Evolutionary conservation across 2,797 vertebrate genomes (phyloP).

Genomic region (Sylvia borin): DNA sequence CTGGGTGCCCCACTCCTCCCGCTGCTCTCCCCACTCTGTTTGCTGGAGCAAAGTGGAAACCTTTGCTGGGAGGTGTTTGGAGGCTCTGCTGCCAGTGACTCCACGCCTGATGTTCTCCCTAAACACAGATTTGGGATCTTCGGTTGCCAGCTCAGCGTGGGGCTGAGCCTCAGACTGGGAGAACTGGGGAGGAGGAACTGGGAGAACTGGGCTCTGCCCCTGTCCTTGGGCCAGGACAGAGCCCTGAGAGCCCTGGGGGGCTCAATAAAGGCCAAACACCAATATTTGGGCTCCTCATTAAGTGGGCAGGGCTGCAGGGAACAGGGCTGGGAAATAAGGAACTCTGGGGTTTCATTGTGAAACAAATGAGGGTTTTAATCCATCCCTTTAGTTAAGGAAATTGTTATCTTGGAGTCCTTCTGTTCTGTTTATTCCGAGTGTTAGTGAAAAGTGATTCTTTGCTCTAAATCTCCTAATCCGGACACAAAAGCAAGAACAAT

Average conservation of each 20-base stretch:
- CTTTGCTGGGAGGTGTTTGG: not conserved
- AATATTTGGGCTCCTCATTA: not conserved
- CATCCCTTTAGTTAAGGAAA: not conserved
- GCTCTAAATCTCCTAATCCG: not conserved
- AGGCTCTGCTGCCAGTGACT: not conserved
- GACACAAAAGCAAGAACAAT: not conserved
- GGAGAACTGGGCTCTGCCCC: not conserved
- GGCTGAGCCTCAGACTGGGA: not conserved
- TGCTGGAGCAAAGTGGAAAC: not conserved
- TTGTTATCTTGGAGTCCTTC: not conserved
- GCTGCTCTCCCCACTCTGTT: not conserved
- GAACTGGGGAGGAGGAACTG: not conserved
- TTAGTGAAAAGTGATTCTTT: not conserved
- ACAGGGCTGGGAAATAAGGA: not conserved
- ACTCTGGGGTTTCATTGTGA: not conserved
- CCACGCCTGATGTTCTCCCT: not conserved
- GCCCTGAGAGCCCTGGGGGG: not conserved
- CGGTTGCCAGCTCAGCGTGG: not conserved
- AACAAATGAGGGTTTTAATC: not conserved
- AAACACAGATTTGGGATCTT: not conserved
- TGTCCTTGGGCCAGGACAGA: not conserved
- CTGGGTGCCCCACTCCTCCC: constrained; percentile 9
- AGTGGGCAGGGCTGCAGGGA: not conserved
- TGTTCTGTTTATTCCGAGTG: not conserved
- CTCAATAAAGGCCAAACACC: not conserved